These are phyloP conservation scores for Punctoribates punctum DNA, from an alignment of 2,888 invertebrate species.

Conservation along the genomic window DNA sequence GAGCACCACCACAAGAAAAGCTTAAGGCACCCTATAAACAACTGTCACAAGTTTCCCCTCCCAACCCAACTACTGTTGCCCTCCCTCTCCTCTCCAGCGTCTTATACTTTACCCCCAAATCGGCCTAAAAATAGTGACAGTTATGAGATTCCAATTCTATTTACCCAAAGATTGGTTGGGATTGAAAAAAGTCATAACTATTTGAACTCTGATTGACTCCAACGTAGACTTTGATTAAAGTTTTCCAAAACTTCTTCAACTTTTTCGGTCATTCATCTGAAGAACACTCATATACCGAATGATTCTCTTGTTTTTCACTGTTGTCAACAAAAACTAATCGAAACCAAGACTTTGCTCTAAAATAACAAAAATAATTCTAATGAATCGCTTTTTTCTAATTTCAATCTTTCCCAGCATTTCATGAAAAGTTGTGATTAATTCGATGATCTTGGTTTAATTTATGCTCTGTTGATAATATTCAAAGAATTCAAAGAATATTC, in stretches of 20 bases:
- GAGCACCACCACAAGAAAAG: background rate
- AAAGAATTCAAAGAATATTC: no score
- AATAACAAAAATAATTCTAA: no score
- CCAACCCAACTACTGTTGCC: background rate
- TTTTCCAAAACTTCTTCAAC: conserved; percentile 3
- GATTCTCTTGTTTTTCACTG: background rate
- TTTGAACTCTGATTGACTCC: conserved; percentile 27
- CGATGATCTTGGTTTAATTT: no score
- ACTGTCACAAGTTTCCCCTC: background rate
- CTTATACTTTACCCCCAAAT: background rate
- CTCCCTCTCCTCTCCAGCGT: background rate
- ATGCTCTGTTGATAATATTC: no score
- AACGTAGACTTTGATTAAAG: conserved; percentile 13
- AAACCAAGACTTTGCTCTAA: background rate
- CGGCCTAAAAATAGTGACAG: conserved; percentile 23
- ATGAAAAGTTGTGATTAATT: no score
- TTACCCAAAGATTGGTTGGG: background rate
- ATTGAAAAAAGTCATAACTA: conserved; percentile 5
- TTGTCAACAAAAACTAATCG: background rate
- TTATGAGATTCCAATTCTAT: conserved; percentile 24
- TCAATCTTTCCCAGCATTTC: no score
- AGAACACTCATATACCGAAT: conserved; percentile 10
- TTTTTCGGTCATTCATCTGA: conserved; percentile 32
- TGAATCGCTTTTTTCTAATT: no score
- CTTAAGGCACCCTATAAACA: conserved; percentile 21